These are phyloP conservation scores for Crambe crambe DNA, from an alignment of 37 sponge, comb jelly and placozoan species.

Conservation along the genomic window DNA sequence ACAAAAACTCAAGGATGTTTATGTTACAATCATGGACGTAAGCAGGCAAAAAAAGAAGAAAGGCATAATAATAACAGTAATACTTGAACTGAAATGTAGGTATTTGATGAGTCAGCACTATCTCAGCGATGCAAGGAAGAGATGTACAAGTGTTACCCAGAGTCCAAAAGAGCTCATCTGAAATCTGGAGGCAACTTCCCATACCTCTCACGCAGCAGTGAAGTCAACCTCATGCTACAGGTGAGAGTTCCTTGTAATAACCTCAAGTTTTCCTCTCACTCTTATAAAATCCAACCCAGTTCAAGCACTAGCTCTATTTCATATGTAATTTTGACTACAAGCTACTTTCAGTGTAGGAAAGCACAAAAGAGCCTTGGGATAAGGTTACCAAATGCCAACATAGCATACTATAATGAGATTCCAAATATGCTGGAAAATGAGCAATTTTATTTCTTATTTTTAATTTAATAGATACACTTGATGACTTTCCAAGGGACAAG, in stretches of 20 bases:
- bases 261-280: no score
- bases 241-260: constrained; percentile 36
- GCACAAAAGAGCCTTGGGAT: neutral
- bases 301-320: no score
- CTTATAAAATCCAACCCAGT: neutral
- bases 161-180: constrained; percentile 94
- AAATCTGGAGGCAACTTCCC: constrained; percentile 98
- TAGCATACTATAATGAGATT: neutral
- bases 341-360: neutral
- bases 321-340: neutral
- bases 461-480: constrained; percentile 76
- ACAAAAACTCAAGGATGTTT: constrained; percentile 78
- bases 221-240: constrained; percentile 85
- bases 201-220: constrained; percentile 85
- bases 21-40: constrained; percentile 96
- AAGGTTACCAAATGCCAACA: no score
- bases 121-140: constrained; percentile 89
- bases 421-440: neutral
- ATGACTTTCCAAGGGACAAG: constrained; percentile 80
- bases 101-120: constrained; percentile 91
- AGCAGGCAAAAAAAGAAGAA: constrained; percentile 12
- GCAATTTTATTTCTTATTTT: neutral
- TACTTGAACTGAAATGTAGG: constrained; percentile 42
- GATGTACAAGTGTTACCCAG: constrained; percentile 96
- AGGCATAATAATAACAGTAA: neutral